Conservation (phyloP, 2,113 vertebrate species). For the Tor tambroides region DNA sequence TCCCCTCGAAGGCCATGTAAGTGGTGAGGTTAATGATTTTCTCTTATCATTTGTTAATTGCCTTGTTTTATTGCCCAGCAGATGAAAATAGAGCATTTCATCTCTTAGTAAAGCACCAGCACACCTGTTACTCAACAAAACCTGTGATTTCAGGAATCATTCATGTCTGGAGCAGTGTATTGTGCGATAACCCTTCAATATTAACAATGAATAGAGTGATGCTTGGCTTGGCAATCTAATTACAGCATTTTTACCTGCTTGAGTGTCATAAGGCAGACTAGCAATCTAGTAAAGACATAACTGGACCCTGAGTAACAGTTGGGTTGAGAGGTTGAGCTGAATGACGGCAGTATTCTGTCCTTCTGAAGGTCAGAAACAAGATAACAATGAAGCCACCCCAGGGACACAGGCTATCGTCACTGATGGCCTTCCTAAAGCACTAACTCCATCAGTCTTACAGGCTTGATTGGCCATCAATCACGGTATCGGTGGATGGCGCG, state of each 20-base stretch:
- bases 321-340: no score
- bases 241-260: no score
- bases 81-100: no score
- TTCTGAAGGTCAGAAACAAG: not conserved
- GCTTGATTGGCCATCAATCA: conserved; percentile 17
- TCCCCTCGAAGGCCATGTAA: not conserved
- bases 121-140: not conserved
- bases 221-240: no score
- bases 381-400: not conserved
- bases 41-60: not conserved
- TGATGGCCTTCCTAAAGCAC: not conserved
- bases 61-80: not conserved
- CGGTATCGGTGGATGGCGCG: not conserved
- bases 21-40: not conserved
- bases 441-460: conserved; percentile 3
- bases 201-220: no score
- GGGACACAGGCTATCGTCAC: not conserved
- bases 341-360: not conserved
- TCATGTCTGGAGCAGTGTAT: not conserved
- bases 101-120: not conserved
- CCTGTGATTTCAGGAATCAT: not conserved
- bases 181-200: no score
- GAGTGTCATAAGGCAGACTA: no score
- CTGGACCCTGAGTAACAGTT: not conserved
- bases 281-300: no score